These are phyloP conservation scores for Zingel zingel DNA, from an alignment of 2,113 vertebrate genomes.

Conservation along the genomic window DNA sequence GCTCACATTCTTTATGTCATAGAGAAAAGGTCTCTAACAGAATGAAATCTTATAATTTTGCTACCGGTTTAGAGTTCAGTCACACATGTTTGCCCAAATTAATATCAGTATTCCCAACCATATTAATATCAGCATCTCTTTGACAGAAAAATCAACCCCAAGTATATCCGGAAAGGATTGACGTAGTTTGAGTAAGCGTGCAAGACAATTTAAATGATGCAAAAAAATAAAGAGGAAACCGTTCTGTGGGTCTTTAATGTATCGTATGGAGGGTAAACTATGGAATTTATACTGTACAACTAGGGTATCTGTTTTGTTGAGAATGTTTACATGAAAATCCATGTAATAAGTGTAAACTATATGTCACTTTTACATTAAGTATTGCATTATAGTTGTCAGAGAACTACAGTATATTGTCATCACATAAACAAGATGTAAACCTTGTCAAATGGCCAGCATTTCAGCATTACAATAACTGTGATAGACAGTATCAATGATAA, in stretches of 20 bases:
- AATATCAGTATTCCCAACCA: neutral
- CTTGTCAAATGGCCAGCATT: neutral
- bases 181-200: neutral
- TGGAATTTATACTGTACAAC: neutral
- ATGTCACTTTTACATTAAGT: neutral
- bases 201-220: neutral
- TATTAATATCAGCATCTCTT: neutral
- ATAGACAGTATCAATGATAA: too few species aligned
- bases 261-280: neutral
- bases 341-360: neutral
- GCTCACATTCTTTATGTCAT: neutral
- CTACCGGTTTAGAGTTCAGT: neutral
- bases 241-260: neutral
- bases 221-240: neutral
- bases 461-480: neutral
- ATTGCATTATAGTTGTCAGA: too few species aligned
- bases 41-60: neutral
- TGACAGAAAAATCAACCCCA: neutral
- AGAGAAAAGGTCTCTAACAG: neutral
- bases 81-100: neutral
- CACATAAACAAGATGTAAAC: neutral
- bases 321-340: neutral
- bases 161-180: neutral
- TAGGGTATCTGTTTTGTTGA: neutral
- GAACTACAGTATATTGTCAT: neutral